A percentile compares a stretch with the other conserved stretches of the same genome.
These are phyloP conservation scores for Drosophila dives DNA, from an alignment of 2,888 invertebrate genomes.

Conservation along the genomic window DNA sequence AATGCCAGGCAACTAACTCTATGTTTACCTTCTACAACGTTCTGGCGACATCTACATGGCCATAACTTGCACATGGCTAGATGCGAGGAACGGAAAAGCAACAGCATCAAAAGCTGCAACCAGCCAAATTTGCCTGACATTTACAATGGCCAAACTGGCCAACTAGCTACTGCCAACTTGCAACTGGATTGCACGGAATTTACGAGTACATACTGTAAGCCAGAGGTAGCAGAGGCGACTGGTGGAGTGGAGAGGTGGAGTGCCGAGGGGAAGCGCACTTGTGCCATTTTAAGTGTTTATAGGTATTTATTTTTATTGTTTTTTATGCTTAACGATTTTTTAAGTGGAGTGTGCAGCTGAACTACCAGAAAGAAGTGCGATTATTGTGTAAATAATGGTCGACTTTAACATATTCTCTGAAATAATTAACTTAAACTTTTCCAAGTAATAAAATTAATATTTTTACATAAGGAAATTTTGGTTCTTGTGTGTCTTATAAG, in stretches of 20 bases:
- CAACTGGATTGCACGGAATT: constrained; percentile 39
- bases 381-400: neutral
- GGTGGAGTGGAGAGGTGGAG: constrained; percentile 2
- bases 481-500: neutral
- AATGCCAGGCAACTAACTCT: constrained; percentile 33
- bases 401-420: constrained; percentile 14
- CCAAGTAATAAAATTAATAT: neutral
- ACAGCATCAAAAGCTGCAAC: constrained; percentile 55
- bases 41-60: constrained; percentile 60
- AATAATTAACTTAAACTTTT: neutral
- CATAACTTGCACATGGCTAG: constrained; percentile 48
- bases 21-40: constrained; percentile 53
- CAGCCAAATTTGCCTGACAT: constrained; percentile 77
- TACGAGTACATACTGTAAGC: constrained; percentile 17
- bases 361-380: constrained; percentile 28
- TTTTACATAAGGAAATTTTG: neutral
- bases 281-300: constrained; percentile 80
- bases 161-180: constrained; percentile 51
- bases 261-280: constrained; percentile 38
- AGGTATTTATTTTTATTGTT: constrained; percentile 79
- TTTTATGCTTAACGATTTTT: constrained; percentile 79
- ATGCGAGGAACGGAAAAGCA: neutral
- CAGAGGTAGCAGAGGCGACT: constrained; percentile 1
- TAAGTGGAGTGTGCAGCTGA: constrained; percentile 69
- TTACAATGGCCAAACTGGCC: constrained; percentile 75